Percentiles rank a stretch among this genome's conserved stretches.
phyloP scores from a whole-genome alignment of 2,797 vertebrate species.

The Zonotrichia albicollis region DNA sequence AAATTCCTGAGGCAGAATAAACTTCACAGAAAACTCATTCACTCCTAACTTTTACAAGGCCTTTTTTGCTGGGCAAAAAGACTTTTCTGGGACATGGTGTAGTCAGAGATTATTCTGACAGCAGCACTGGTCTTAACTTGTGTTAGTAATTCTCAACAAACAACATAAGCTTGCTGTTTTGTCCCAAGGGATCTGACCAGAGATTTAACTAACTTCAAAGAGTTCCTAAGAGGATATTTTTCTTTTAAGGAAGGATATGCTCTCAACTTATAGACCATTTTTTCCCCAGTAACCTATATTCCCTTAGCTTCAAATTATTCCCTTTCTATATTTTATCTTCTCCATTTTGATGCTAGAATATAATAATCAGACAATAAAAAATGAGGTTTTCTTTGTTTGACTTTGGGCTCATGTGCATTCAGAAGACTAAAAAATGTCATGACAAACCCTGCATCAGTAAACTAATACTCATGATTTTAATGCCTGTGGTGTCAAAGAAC shows the following conservation, averaged over 20 bases:
- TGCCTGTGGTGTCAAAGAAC: neutral
- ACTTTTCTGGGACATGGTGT: neutral
- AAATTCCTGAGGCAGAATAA: neutral
- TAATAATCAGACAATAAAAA: neutral
- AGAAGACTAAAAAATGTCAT: neutral
- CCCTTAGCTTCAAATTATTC: neutral
- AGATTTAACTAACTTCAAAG: neutral
- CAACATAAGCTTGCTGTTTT: neutral
- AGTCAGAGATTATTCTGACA: neutral
- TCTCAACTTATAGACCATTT: neutral
- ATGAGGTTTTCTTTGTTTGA: neutral
- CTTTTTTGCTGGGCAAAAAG: neutral
- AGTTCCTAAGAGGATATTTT: neutral
- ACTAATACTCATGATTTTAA: neutral
- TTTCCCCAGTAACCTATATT: neutral
- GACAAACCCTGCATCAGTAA: accelerated
- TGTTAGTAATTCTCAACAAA: neutral
- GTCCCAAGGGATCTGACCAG: neutral
- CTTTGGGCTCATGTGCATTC: neutral
- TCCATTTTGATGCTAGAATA: neutral
- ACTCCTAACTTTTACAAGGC: neutral
- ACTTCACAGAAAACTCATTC: neutral
- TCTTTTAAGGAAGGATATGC: neutral
- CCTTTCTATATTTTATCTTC: neutral
- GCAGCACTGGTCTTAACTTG: neutral